These are phyloP conservation scores for Octonoba sinensis DNA, from an alignment of 2,888 invertebrate genomes.

Conservation along the genomic window DNA sequence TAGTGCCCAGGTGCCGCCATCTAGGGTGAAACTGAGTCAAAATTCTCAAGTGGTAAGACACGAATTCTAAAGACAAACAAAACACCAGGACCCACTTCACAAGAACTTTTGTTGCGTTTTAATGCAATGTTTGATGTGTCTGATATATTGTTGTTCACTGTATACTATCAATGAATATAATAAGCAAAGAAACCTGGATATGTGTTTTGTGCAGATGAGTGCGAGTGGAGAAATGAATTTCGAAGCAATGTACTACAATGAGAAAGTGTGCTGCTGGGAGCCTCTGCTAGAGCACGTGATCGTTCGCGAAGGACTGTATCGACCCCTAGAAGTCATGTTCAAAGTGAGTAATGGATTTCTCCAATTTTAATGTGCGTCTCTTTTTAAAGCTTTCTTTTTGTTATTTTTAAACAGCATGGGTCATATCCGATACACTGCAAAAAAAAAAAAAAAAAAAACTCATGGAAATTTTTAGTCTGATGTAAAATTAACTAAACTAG, in stretches of 20 bases:
- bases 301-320: constrained; percentile 77
- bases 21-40: too few species aligned
- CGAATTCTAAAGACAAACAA: too few species aligned
- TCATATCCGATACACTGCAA: not conserved
- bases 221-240: constrained; percentile 72
- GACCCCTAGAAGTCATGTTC: constrained; percentile 81
- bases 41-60: too few species aligned
- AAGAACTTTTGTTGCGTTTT: too few species aligned
- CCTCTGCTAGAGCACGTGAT: constrained; percentile 84
- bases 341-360: constrained; percentile 71
- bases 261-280: constrained; percentile 82
- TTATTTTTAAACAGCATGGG: not conserved
- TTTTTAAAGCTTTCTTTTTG: not conserved
- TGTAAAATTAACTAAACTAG: not conserved
- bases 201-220: constrained; percentile 71
- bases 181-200: not conserved
- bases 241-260: constrained; percentile 79
- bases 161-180: too few species aligned
- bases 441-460: too few species aligned
- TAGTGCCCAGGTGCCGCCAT: too few species aligned
- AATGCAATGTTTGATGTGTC: too few species aligned
- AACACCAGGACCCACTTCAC: too few species aligned
- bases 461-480: not conserved
- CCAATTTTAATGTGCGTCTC: too few species aligned
- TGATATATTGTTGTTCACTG: too few species aligned